These are phyloP conservation scores for Odontomyia ornata DNA, from an alignment of 2,888 invertebrate species.

Conservation along the genomic window DNA sequence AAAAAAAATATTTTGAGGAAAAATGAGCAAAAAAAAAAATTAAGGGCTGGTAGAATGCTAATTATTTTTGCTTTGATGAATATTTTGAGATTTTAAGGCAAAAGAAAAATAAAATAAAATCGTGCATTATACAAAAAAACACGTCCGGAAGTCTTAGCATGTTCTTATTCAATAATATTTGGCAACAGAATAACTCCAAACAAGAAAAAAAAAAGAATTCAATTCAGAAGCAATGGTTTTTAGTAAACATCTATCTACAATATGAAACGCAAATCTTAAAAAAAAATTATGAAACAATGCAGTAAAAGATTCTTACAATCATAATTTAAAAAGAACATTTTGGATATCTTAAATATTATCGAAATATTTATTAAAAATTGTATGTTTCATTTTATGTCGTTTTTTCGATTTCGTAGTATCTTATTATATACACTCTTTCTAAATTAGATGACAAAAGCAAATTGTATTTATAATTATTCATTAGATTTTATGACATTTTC, in stretches of 20 bases:
- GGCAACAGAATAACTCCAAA: not conserved
- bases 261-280: not conserved
- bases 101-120: not conserved
- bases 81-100: not conserved
- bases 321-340: conserved; percentile 1
- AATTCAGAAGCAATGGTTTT: not conserved
- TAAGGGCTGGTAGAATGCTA: not conserved
- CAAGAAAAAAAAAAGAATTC: not conserved
- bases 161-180: not conserved
- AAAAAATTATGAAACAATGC: conserved; percentile 7
- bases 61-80: conserved; percentile 8
- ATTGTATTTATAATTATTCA: not conserved
- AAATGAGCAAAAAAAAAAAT: not conserved
- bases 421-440: not conserved
- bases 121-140: not conserved
- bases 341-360: conserved; percentile 14
- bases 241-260: too few species aligned
- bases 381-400: conserved; percentile 2
- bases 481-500: conserved; percentile 27
- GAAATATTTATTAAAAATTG: conserved; percentile 2
- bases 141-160: not conserved
- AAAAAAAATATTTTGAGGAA: conserved; percentile 5
- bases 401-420: not conserved
- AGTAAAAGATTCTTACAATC: conserved; percentile 42
- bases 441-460: conserved; percentile 19